Base-by-base conservation (phyloP, 2,888 invertebrate species). In the Drosophila flavopinicola region DNA sequence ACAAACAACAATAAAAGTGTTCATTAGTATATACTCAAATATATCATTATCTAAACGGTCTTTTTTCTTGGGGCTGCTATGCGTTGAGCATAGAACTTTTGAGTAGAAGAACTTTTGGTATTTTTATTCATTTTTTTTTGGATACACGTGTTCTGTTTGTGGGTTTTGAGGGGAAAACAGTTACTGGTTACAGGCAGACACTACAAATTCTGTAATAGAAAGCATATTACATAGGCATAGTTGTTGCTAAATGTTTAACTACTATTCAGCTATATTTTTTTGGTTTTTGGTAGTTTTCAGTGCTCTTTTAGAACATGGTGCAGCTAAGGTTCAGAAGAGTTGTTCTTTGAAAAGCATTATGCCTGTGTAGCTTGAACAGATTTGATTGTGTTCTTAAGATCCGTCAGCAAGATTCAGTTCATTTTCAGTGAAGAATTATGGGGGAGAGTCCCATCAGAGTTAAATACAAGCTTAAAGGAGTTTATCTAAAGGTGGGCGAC, bases 101-200 rank as follows among this genome's bases (percentile, higher is more conserved):
- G 65, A 80, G 73, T 77, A 52, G 69, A 85, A 87, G 77, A 85
- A 65, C 66, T 73, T 72, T 65, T 57, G 30, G 32, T 24, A 41
- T 38, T 7, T 44, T 44, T 41, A 41, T 38, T 7, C 38, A 38
- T 41, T 56, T 35, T 66, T 54, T 70, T 41, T 51, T 44, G 35
- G 47, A 66, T 53, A 75, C 60, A 67, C 66, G 80, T 80, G 70
- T 80, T 74, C 57, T 77, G 77, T 64, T 66, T 64, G 41, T 45
- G 66, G 51, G 56, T 54, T 49, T 59, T 53, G 20, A 30, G 52
- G 15, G 49, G 45, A 47, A 35, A 57, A 60, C 56, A 75, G 64
- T 85, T 63, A 54, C 45, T 57, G 53, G 41, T 64, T 54, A 65
- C 67, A 75, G 60, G 79, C 83, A 71, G 61, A 68, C 32, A 72